A percentile compares a stretch with the other conserved stretches of the same genome.
phyloP scores from a whole-genome alignment of 2,888 invertebrate species.

The Eupsilia transversa region DNA sequence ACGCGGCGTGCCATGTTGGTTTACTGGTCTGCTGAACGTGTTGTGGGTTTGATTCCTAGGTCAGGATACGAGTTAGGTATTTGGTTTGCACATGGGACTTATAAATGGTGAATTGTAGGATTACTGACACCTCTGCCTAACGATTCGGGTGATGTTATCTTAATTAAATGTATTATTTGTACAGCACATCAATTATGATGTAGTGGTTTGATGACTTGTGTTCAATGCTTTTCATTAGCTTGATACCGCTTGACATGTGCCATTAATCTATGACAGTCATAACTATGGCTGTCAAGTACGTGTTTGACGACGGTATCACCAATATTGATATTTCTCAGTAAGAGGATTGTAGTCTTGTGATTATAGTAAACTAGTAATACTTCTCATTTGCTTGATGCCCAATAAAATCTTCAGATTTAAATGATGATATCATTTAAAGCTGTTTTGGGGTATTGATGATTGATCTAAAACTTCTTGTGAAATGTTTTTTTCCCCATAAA shows the following conservation, averaged over 20 bases:
- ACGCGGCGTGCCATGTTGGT: not conserved
- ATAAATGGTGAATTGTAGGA: not conserved
- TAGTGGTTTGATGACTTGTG: not conserved
- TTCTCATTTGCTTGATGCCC: not conserved
- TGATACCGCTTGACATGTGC: not conserved
- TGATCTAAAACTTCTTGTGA: not conserved
- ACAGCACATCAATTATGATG: not conserved
- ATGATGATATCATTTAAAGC: not conserved
- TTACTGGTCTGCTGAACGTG: not conserved
- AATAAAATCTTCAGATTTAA: not conserved
- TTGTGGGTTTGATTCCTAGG: not conserved
- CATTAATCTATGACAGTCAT: constrained; percentile 4
- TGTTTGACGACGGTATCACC: constrained; percentile 2
- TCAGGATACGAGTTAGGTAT: not conserved
- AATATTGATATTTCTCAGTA: constrained; percentile 2
- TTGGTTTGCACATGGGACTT: not conserved
- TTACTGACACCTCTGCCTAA: not conserved
- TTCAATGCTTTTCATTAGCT: not conserved
- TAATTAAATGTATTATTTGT: not conserved
- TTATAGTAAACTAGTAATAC: not conserved
- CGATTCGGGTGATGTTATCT: not conserved
- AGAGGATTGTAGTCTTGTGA: not conserved
- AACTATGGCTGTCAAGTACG: constrained; percentile 1
- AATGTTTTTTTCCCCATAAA: too few species aligned
- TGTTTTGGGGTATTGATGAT: not conserved